A percentile compares a stretch with the other conserved stretches of the same genome.
Evolutionary conservation across 2,888 invertebrate species (phyloP).

Genomic region (Pristionchus fissidentatus): DNA sequence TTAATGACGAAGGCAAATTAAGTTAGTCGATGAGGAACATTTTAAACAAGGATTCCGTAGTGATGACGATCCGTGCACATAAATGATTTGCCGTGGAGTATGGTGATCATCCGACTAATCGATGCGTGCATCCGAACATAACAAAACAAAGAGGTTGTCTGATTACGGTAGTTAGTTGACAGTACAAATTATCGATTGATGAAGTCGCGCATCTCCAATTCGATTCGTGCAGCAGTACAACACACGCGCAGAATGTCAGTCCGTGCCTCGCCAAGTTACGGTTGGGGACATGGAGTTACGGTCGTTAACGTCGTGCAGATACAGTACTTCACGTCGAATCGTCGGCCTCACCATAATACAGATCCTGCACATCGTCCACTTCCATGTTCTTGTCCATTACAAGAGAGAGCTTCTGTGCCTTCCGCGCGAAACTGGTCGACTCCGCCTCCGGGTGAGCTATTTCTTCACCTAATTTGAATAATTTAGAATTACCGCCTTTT

Average conservation of each 20-base stretch:
- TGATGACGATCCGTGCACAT: no score
- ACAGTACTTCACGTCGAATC: no score
- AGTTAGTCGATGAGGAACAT: no score
- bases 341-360: conserved; percentile 33
- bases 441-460: conserved; percentile 26
- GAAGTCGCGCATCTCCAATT: background rate
- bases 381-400: conserved; percentile 23
- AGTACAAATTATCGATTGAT: no score
- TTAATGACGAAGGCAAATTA: no score
- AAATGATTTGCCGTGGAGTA: no score
- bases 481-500: conserved; percentile 19
- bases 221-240: background rate
- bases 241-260: background rate
- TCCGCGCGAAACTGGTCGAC: background rate
- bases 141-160: no score
- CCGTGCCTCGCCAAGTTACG: background rate
- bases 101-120: no score
- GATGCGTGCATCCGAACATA: no score
- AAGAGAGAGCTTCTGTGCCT: conserved; percentile 31
- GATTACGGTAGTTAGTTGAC: no score
- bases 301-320: conserved; percentile 5
- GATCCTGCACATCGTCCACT: background rate
- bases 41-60: no score
- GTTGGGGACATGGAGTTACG: background rate
- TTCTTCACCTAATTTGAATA: conserved; percentile 37